Base-by-base conservation (phyloP, 2,113 vertebrate genomes). In the Etia nguti region DNA sequence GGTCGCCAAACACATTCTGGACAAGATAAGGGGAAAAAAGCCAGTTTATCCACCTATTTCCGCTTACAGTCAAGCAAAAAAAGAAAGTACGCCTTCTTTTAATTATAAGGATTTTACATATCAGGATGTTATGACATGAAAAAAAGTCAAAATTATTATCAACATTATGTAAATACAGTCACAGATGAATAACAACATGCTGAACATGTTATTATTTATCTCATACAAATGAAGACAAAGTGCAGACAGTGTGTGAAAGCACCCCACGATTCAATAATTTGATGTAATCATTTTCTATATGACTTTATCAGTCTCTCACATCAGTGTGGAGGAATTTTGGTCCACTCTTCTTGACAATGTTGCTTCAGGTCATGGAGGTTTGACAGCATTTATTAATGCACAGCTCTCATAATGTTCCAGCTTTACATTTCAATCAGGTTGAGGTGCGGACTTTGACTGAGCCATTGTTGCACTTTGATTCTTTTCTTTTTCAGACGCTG, bases 1-100 rank as follows among this genome's bases (percentile, higher is more conserved):
- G 97, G 90, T 99, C 98, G 81, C 99, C 98, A 77, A 99, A 99
- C 93, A 99, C 98, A 83, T 99, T 99, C 98, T 99, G 96, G 89
- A 60, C 4, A 20, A 29, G 34, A 88, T 59, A 50, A 31, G 16
- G 4, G 20, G 4, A 24, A 56, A 26, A 20, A 13, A 22, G 5
- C 16, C 41, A 20, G 6, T 56, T 26, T 70, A 12, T 54, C 65
- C 13, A 73, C 38, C 13, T 16, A 70, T 26, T 43, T 43, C 12
- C 38, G 43, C 22, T 12, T 24, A 70, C 11, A 15, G 3, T 73
- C 9, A 73, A 46, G 41, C 15, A 6, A 26, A 46, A 48, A 73
- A 16, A 26, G 0, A 73, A 73, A 48, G 1, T 24, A 73, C 2
- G 0, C 5, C 6, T 29, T 75, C 16, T 50, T 20, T 77, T 3